A percentile compares a stretch with the other conserved stretches of the same genome.
These are phyloP conservation scores for Teleogryllus occipitalis DNA, from an alignment of 1,140 invertebrate species.

Conservation along the genomic window DNA sequence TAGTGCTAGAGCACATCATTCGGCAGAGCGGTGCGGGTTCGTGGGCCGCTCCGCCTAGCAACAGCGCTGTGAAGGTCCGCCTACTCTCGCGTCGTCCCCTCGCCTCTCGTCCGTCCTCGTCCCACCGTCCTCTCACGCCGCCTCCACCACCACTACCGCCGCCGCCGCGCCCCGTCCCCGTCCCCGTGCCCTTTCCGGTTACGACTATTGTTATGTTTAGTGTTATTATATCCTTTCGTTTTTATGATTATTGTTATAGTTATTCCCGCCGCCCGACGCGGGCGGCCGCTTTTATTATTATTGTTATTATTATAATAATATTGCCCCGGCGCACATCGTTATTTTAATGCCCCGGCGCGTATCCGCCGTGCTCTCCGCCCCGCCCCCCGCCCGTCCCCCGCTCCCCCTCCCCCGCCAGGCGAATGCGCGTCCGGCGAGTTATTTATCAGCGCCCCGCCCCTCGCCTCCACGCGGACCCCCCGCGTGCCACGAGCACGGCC, in stretches of 20 bases:
- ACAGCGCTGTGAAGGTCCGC: no score
- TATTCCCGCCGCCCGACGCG: slow-evolving; percentile 1
- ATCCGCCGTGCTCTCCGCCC: not conserved
- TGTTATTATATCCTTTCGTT: slow-evolving; percentile 13
- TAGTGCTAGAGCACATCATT: no score
- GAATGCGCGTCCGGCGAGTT: not conserved
- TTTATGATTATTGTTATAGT: slow-evolving; percentile 18
- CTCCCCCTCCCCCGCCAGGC: no score
- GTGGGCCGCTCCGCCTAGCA: no score
- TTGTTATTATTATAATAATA: slow-evolving; percentile 6
- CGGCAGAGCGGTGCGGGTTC: no score
- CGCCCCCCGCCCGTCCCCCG: no score
- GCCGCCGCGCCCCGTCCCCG: no score
- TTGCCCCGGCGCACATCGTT: not conserved
- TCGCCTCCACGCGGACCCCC: no score
- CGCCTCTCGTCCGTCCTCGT: not conserved
- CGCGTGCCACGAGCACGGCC: no score
- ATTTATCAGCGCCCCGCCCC: not conserved
- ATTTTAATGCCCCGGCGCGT: slow-evolving; percentile 3
- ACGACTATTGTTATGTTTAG: slow-evolving; percentile 18
- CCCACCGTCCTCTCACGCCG: not conserved
- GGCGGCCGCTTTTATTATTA: not conserved
- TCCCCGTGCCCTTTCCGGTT: slow-evolving; percentile 16
- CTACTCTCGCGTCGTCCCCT: not conserved
- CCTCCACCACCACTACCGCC: no score